Conservation (phyloP, 1,140 invertebrate genomes). For the Branchinecta lindahli region DNA sequence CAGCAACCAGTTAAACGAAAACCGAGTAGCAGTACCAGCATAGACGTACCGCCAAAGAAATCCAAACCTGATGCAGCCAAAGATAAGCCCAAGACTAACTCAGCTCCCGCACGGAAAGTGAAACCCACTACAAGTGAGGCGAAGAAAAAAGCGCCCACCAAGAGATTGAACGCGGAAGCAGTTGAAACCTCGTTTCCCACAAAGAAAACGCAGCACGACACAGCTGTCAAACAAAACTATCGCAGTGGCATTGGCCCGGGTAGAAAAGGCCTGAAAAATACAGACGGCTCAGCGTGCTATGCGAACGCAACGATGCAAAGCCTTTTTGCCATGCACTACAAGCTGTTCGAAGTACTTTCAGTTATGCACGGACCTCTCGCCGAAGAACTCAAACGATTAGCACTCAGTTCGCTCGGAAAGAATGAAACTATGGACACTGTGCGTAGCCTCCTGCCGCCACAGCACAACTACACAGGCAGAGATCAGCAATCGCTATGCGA, state of each 20-base stretch:
- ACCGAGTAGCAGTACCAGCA: conserved; percentile 7
- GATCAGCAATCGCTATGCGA: conserved; percentile 7
- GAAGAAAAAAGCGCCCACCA: conserved; percentile 8
- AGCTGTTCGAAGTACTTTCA: conserved; percentile 5
- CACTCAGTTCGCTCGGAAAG: conserved; percentile 7
- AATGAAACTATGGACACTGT: conserved; percentile 8
- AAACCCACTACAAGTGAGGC: background rate
- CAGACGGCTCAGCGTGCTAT: conserved; percentile 7
- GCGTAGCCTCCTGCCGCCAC: conserved; percentile 7
- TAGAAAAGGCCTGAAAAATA: conserved; percentile 9
- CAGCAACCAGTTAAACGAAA: conserved; percentile 8
- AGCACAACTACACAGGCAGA: conserved; percentile 7
- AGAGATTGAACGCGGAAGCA: conserved; percentile 5
- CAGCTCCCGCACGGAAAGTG: conserved; percentile 7
- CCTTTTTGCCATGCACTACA: conserved; percentile 8
- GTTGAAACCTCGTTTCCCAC: conserved; percentile 8
- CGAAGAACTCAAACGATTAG: conserved; percentile 8
- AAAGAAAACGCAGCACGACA: conserved; percentile 8
- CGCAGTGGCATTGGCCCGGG: conserved; percentile 6
- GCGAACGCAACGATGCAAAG: conserved; percentile 7
- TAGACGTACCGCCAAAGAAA: conserved; percentile 8
- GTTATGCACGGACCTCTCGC: conserved; percentile 7
- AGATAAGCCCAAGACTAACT: conserved; percentile 8
- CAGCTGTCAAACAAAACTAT: conserved; percentile 8
- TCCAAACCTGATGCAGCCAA: conserved; percentile 7